Evolutionary conservation across 35 echinoderm and acorn worm genomes (phyloP), one percentile per base, ranked within the genome.

Genomic region (Heliocidaris erythrogramma): DNA sequence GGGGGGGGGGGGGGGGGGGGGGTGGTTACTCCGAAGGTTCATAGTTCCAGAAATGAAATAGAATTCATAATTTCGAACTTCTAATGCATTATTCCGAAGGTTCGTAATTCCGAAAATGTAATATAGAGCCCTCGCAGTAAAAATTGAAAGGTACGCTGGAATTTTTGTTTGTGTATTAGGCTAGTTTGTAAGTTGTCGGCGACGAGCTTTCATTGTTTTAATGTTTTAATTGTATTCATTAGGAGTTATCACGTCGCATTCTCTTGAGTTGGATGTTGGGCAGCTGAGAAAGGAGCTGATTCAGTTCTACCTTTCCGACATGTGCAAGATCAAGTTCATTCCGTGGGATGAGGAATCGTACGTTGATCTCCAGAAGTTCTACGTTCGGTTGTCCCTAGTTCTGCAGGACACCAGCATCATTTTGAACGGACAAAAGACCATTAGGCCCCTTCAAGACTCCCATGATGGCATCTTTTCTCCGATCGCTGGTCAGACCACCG

Each of bases 251-350:
- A 17, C 65, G 65, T 78, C 65, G 27, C 65, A 78, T 24, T 89
- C 87, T n/a, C 87, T 89, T 16, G 31, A 89, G 6, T 89, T 89
- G 17, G 87, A 89, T 89, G 10, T 89, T 2, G 87, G 31, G 87
- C 87, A 89, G 47, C 24, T 32, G 14, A 89, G 87, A 89, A 89
- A 89, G 17, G 87, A 89, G 29, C 87, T 89, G 31, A 24, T 42
- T 13, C 30, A 89, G 17, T 89, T 42, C 47, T 89, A 89, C 30
- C 47, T 89, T 2, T 32, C 31, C 7, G 47, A 42, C 87, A 17
- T 89, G 87, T 89, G 87, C 47, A 89, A 42, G 87, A 89, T 89
- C 87, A 89, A 89, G 87, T 48, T 89, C 24, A 89, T 89, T 17
- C 87, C 87, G 21, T 89, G 87, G 87, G 87, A 89, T 89, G 87